Conservation (phyloP, 2,888 invertebrate genomes). For the Caenorhabditis plicata region DNA sequence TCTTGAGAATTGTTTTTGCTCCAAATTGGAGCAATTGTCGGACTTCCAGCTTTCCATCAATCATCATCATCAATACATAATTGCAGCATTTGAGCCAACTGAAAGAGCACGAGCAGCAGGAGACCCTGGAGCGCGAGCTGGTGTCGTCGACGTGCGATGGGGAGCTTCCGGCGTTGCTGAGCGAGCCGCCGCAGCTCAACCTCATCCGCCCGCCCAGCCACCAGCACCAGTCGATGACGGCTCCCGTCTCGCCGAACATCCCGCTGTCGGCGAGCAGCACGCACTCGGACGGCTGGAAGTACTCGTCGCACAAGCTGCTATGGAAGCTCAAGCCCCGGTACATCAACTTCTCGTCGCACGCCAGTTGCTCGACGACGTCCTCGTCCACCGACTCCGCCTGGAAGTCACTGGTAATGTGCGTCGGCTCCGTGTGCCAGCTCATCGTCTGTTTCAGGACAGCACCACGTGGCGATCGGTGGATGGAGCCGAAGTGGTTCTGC, state of each 20-base stretch:
- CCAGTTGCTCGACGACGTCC: constrained; percentile 36
- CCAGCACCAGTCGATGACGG: constrained; percentile 35
- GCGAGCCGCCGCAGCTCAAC: constrained; percentile 20
- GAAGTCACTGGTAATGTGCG: constrained; percentile 32
- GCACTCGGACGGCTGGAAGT: constrained; percentile 47
- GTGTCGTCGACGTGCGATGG: background rate
- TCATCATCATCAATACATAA: too few relatives aligned
- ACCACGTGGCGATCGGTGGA: constrained; percentile 45
- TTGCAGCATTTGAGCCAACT: too few relatives aligned
- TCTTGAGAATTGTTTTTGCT: too few relatives aligned
- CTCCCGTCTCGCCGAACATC: constrained; percentile 44
- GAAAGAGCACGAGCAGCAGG: too few relatives aligned
- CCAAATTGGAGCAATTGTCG: too few relatives aligned
- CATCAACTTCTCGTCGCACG: constrained; percentile 39
- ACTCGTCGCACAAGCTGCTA: constrained; percentile 42
- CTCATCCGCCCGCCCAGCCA: too few relatives aligned
- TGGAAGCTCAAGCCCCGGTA: constrained; percentile 44
- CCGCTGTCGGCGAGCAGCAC: constrained; percentile 47
- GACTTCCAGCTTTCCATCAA: too few relatives aligned
- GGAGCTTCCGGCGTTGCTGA: background rate
- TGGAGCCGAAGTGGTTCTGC: constrained; percentile 74
- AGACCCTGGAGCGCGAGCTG: background rate
- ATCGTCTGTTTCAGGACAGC: constrained; percentile 33
- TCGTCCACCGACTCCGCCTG: constrained; percentile 48
- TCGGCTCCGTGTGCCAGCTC: background rate